Conservation (phyloP, 2,888 invertebrate genomes). For the Scaptomyza cyrtandrae region DNA sequence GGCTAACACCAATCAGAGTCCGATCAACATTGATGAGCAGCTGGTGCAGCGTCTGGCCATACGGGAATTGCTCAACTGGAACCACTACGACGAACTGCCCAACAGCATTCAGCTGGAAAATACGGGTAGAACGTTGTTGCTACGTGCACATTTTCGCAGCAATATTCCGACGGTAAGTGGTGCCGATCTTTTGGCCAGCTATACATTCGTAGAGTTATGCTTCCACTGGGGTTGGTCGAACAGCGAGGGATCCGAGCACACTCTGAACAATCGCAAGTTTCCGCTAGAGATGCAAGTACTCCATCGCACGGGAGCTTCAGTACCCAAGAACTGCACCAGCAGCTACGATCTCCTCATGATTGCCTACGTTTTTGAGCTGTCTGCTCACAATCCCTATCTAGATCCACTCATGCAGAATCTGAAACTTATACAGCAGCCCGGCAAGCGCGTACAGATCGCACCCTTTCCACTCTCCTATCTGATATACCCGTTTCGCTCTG, state of each 20-base stretch:
- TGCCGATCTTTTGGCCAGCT: conserved; percentile 85
- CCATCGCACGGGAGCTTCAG: conserved; percentile 75
- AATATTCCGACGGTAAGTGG: conserved; percentile 83
- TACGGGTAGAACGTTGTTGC: conserved; percentile 84
- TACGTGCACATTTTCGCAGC: conserved; percentile 76
- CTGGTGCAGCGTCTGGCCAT: conserved; percentile 75
- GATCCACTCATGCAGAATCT: conserved; percentile 86
- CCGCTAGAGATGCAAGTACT: conserved; percentile 87
- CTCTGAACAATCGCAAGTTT: conserved; percentile 85
- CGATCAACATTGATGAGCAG: conserved; percentile 84
- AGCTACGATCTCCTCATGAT: conserved; percentile 84
- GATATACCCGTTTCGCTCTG: conserved; percentile 85
- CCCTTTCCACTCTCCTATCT: conserved; percentile 86
- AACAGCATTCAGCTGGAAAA: conserved; percentile 85
- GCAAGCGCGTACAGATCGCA: conserved; percentile 84
- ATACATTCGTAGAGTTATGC: conserved; percentile 85
- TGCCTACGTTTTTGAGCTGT: conserved; percentile 85
- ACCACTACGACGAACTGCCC: conserved; percentile 85
- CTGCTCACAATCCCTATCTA: conserved; percentile 86
- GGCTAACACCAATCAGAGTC: conserved; percentile 83
- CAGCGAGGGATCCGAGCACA: conserved; percentile 87
- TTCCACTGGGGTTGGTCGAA: conserved; percentile 87
- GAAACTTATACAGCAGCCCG: conserved; percentile 84
- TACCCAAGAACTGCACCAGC: conserved; percentile 63
- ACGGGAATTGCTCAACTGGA: conserved; percentile 85